Conservation (phyloP, 2,113 vertebrate species). For the Psittacara wagleri region DNA sequence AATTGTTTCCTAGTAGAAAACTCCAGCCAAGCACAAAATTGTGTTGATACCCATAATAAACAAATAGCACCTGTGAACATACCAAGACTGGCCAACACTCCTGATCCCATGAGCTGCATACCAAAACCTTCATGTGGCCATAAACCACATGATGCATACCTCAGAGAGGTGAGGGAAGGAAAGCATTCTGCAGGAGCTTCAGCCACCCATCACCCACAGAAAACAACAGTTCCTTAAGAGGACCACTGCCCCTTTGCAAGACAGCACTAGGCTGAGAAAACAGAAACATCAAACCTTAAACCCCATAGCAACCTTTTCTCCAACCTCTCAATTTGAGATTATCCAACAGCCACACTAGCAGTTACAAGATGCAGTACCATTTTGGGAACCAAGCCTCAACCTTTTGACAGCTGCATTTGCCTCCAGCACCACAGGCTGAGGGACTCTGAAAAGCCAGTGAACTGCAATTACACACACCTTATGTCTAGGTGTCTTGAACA, state of each 20-base stretch:
- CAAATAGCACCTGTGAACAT: background rate
- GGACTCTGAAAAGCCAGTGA: background rate
- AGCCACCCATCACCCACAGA: fast-evolving
- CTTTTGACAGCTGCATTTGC: background rate
- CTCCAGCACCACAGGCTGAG: background rate
- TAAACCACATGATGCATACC: background rate
- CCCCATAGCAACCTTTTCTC: too few relatives aligned
- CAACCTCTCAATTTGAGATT: background rate
- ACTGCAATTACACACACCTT: background rate
- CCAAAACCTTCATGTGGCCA: background rate
- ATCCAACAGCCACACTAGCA: fast-evolving
- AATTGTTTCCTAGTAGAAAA: background rate
- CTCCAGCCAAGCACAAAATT: background rate
- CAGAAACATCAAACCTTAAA: background rate
- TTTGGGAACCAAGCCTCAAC: background rate
- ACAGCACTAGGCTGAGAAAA: background rate
- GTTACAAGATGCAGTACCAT: background rate
- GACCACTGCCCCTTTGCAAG: background rate
- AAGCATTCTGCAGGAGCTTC: background rate
- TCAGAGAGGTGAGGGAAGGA: background rate
- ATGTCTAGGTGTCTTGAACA: too few relatives aligned
- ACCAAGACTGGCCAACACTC: background rate
- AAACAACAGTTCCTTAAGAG: background rate
- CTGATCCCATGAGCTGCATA: background rate
- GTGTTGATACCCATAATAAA: fast-evolving